Base-by-base conservation (phyloP, 1,140 invertebrate genomes). In the Marisa cornuarietis region DNA sequence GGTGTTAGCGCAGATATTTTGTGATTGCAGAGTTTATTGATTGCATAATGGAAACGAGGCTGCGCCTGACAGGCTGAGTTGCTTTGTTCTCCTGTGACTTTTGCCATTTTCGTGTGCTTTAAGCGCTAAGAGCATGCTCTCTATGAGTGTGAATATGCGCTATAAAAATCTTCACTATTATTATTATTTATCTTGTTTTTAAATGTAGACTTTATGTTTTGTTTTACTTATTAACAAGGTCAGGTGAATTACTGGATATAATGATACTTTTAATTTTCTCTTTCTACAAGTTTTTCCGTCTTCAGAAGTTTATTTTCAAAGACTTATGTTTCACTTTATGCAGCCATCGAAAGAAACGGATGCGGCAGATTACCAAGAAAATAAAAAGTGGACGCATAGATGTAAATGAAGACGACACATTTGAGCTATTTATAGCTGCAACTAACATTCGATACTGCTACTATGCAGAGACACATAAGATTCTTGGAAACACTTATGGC, bases 401-500 rank as follows among this genome's bases (percentile, higher is more conserved):
- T 87, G 93, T 98, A 0, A 96, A 98, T 85, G 97, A 99, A 90
- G 97, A 99, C 86, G 97, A 99, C 91, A 94, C 98, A 1, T 99
- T 99, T 93, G 98, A 99, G 92, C 92, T 98, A 26, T 99, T 99
- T 91, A 93, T 99, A 76, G 95, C 97, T 0, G 96, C 98, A 4
- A 99, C 98, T 3, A 96, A 97, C 82, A 99, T 99, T 86, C 94
- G 98, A 79, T 99, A 98, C 85, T 96, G 97, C 91, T 99, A 99
- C 91, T 99, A 99, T 90, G 89, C 95, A 7, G 98, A 99, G 91
- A 99, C 98, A 14, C 97, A 99, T 90, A 97, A 97, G 87, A 99
- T 99, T 89, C 93, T 99, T 3, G 99, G 99, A 76, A 97, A 98
- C 83, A 99, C 98, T 1, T 99, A 96, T 92, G 98, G 97, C 78